A percentile compares a stretch with the other conserved stretches of the same genome.
Evolutionary conservation across 2,888 invertebrate species (phyloP).

Genomic region (Epirrita christyi): DNA sequence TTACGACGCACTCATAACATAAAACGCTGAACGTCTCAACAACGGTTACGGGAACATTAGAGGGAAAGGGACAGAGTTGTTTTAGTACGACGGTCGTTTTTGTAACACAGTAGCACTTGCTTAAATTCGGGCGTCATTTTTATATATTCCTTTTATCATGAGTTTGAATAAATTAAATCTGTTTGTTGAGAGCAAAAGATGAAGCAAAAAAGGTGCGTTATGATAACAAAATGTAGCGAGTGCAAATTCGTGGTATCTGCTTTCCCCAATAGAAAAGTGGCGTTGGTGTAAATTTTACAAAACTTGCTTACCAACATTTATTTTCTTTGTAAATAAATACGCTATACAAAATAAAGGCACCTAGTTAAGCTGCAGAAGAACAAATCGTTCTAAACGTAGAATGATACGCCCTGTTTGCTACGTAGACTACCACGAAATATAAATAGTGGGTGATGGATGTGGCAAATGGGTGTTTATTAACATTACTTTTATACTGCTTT

Average conservation of each 20-base stretch:
- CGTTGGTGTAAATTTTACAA: too few relatives aligned
- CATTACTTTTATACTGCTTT: too few relatives aligned
- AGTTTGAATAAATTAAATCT: background rate
- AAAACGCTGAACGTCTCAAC: slow-evolving; percentile 81
- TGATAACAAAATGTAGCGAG: too few relatives aligned
- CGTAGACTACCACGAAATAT: slow-evolving; percentile 10
- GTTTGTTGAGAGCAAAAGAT: background rate
- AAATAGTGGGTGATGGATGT: slow-evolving; percentile 12
- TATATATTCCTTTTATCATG: too few relatives aligned
- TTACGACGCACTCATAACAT: slow-evolving; percentile 82
- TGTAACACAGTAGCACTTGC: slow-evolving; percentile 9
- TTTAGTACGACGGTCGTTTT: slow-evolving; percentile 24
- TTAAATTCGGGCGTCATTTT: slow-evolving; percentile 14
- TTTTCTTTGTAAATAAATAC: background rate
- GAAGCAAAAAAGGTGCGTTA: background rate
- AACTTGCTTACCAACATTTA: too few relatives aligned
- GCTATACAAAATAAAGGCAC: slow-evolving; percentile 17
- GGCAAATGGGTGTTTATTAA: slow-evolving; percentile 3
- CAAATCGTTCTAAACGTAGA: slow-evolving; percentile 50
- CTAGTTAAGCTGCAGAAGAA: slow-evolving; percentile 22
- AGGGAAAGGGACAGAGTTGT: slow-evolving; percentile 44
- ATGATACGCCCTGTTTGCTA: slow-evolving; percentile 50
- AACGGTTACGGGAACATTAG: slow-evolving; percentile 67
- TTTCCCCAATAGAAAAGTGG: too few relatives aligned
- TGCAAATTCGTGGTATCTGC: too few relatives aligned